Evolutionary conservation across 2,888 invertebrate genomes (phyloP).

Genomic region (Herminia tarsipennalis): DNA sequence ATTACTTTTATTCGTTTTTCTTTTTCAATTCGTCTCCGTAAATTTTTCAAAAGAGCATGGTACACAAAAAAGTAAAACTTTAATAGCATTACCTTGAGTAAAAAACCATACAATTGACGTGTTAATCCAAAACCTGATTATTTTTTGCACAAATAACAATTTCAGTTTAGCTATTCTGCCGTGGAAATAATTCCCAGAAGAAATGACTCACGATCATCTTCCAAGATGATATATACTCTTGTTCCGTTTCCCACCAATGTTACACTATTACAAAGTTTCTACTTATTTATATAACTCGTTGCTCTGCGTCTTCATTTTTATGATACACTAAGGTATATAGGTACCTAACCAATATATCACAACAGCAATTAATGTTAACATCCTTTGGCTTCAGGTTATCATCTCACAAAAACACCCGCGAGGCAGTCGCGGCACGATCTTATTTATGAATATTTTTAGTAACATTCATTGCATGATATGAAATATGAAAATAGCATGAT

Average conservation of each 20-base stretch:
- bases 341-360: too few relatives aligned
- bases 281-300: background rate
- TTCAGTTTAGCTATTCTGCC: constrained; percentile 20
- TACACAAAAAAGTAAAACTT: constrained; percentile 1
- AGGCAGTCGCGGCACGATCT: too few relatives aligned
- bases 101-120: constrained; percentile 17
- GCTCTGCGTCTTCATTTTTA: too few relatives aligned
- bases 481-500: too few relatives aligned
- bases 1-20: too few relatives aligned
- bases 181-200: constrained; percentile 15
- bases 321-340: too few relatives aligned
- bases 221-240: constrained; percentile 10
- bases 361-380: too few relatives aligned
- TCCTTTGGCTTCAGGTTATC: too few relatives aligned
- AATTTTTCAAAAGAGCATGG: background rate
- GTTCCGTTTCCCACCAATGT: constrained; percentile 21
- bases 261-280: background rate
- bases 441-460: too few relatives aligned
- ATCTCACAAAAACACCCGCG: too few relatives aligned
- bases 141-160: constrained; percentile 26
- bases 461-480: too few relatives aligned
- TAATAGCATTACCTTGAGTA: background rate
- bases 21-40: too few relatives aligned
- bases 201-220: constrained; percentile 17
- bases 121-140: constrained; percentile 23